phyloP scores from a whole-genome alignment of 2,797 vertebrate species.

The Tinamus major region DNA sequence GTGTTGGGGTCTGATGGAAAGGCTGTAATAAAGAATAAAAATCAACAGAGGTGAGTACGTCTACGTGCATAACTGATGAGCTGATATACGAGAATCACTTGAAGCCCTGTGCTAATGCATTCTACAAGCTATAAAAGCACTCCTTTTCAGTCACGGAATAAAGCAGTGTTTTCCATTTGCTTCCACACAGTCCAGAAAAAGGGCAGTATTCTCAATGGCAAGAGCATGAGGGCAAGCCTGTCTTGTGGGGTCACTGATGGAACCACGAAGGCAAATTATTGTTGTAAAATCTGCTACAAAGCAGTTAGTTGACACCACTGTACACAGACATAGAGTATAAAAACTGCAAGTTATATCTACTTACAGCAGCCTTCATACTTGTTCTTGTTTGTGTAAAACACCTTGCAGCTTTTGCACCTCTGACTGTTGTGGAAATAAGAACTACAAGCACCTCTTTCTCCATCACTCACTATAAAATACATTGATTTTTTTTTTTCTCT shows the following conservation, averaged over 20 bases:
- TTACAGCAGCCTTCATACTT: neutral
- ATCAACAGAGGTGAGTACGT: neutral
- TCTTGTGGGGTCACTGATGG: neutral
- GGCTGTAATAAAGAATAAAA: neutral
- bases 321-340: neutral
- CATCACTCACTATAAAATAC: neutral
- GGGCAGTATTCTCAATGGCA: neutral
- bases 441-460: accelerated
- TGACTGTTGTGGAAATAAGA: neutral
- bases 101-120: neutral
- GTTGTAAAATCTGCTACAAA: neutral
- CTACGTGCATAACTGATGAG: neutral
- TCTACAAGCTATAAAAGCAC: neutral
- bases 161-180: neutral
- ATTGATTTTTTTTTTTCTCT: neutral
- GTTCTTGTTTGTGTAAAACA: neutral
- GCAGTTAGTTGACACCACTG: neutral
- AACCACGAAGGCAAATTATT: neutral
- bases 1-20: neutral
- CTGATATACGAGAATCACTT: neutral
- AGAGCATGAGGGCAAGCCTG: neutral
- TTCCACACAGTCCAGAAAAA: neutral
- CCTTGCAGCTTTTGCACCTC: neutral
- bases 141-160: neutral
- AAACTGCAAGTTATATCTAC: neutral